Percentiles rank a stretch among this genome's conserved stretches.
Conservation (phyloP, 2,888 invertebrate species). For the Phalangium opilio region DNA sequence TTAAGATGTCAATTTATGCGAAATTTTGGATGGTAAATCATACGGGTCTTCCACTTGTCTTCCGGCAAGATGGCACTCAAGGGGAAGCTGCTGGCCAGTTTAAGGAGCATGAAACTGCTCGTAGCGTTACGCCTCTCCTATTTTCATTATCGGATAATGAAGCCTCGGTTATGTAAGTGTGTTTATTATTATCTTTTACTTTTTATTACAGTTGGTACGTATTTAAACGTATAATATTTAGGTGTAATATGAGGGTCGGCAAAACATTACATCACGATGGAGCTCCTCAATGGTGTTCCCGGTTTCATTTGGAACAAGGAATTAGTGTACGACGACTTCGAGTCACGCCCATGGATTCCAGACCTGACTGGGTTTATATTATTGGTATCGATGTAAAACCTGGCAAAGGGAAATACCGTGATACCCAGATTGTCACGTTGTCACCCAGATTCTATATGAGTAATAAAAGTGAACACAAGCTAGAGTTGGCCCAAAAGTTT, state of each 20-base stretch:
- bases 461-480: constrained; percentile 57
- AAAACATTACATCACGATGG: constrained; percentile 40
- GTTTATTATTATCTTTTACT: constrained; percentile 23
- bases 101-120: constrained; percentile 83
- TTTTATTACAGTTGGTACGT: no score
- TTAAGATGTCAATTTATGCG: constrained; percentile 59
- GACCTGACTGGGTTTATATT: constrained; percentile 55
- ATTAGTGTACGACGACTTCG: constrained; percentile 46
- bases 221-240: constrained; percentile 15
- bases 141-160: constrained; percentile 87
- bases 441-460: constrained; percentile 84
- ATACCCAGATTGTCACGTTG: constrained; percentile 80
- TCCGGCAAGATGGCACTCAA: constrained; percentile 70
- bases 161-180: constrained; percentile 52
- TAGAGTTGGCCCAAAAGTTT: constrained; percentile 80
- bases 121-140: constrained; percentile 78
- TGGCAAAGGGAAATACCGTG: constrained; percentile 74
- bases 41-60: constrained; percentile 86
- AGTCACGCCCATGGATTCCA: constrained; percentile 42
- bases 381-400: constrained; percentile 78
- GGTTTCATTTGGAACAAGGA: constrained; percentile 69
- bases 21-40: constrained; percentile 93
- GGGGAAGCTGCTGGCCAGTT: constrained; percentile 68
- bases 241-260: constrained; percentile 50
- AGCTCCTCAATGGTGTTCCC: constrained; percentile 56